These are phyloP conservation scores for Anser cygnoides DNA, from an alignment of 2,113 vertebrate genomes.

Conservation along the genomic window DNA sequence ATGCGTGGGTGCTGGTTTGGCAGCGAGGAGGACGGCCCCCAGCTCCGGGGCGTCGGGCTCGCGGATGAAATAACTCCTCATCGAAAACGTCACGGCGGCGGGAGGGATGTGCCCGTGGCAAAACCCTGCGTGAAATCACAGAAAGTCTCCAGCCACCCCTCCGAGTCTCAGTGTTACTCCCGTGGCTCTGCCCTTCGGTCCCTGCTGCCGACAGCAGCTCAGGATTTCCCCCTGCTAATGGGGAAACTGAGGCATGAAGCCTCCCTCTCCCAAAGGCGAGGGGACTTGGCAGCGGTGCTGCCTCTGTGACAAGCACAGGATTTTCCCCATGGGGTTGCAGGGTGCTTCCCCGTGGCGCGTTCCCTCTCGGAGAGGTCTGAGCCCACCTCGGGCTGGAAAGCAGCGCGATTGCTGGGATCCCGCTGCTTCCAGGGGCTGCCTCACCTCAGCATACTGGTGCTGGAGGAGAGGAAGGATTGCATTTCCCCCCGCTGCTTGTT, in stretches of 20 bases:
- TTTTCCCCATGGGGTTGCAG: neutral
- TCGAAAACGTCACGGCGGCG: neutral
- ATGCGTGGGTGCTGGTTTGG: conserved; percentile 9
- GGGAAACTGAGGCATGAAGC: neutral
- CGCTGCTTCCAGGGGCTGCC: neutral
- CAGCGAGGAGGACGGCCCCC: neutral
- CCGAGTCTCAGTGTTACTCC: neutral
- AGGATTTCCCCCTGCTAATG: neutral
- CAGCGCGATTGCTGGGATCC: fast-evolving
- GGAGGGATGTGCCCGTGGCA: neutral
- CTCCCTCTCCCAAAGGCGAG: neutral
- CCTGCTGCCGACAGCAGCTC: neutral
- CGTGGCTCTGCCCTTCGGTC: neutral
- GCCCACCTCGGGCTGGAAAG: neutral
- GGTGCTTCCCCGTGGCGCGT: neutral
- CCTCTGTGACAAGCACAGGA: fast-evolving
- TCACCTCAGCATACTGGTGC: fast-evolving
- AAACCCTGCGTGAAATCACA: neutral
- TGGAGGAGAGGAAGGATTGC: neutral
- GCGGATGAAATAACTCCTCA: neutral
- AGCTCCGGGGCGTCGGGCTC: neutral
- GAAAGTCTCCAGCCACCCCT: neutral
- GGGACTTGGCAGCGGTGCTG: neutral
- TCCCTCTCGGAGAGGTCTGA: neutral
- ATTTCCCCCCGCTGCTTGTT: neutral